Base-by-base conservation (phyloP, 2,797 vertebrate species). In the Prionace glauca region DNA sequence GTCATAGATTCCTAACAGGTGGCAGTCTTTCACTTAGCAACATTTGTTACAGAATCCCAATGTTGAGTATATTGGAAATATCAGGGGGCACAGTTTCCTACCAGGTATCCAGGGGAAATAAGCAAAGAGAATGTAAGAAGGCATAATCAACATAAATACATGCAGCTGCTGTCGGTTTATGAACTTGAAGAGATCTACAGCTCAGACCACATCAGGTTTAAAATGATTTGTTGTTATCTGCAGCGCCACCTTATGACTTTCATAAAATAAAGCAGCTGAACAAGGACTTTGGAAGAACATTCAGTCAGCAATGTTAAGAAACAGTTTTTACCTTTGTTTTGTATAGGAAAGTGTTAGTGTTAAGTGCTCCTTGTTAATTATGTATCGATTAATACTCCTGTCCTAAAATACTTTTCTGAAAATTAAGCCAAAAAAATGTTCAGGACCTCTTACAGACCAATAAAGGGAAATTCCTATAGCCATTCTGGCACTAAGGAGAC, bases 1-100 rank as follows among this genome's bases (percentile, higher is more conserved):
- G 97, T 96, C 96, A 94, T 12, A 86, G 96, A 98, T 98, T 98
- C 98, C 97, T 98, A 97, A 98, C 97, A 98, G 97, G 98, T 98
- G 97, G 98, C 97, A 98, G 97, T 96, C 96, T 95, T 97, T 97
- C 97, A 97, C 98, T 98, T 98, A 98, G 98, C 98, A 98, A 98
- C 98, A 96, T 97, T 98, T 97, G 96, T 98, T 97, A 96, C 97
- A 96, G 96, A 96, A 96, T 97, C 96, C 97, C 97, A 97, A 96
- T 67, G 1, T 96, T 96, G 95, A 97, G 97, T 95, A 10, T 98
- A 98, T 98, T 95, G 71, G 97, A 98, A 97, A 98, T 97, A 98
- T 97, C 97, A 96, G 96, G 97, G 97, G 97, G 96, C 98, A 98
- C 96, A 96, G 97, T 97, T 97, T 97, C 97, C 97, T 97, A 97